Evolutionary conservation across 2,888 invertebrate species (phyloP).

Genomic region (Watsonalla binaria): DNA sequence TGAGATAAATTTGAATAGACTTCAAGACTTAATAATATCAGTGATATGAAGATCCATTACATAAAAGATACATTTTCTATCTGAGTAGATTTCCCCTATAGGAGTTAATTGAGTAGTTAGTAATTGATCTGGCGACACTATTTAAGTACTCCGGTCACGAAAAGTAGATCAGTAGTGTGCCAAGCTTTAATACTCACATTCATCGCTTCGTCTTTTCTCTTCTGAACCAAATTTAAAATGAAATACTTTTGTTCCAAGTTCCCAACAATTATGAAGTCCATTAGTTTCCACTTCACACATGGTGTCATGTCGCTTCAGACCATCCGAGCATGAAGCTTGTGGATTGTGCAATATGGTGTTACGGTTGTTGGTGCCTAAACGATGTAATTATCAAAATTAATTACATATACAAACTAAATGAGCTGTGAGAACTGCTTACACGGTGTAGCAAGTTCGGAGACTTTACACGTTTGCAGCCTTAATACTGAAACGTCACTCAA

Average conservation of each 20-base stretch:
- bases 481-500: no score
- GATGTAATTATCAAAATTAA: conserved; percentile 41
- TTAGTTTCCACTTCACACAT: conserved; percentile 27
- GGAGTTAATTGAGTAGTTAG: no score
- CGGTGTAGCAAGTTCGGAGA: conserved; percentile 22
- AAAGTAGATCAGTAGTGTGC: no score
- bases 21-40: neutral
- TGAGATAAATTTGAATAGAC: no score
- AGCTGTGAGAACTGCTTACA: conserved; percentile 26
- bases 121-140: no score
- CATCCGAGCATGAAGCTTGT: conserved; percentile 40
- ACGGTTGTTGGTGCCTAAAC: conserved; percentile 50
- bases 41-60: neutral
- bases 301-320: conserved; percentile 30
- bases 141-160: no score
- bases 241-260: neutral
- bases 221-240: no score
- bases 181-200: no score
- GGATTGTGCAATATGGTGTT: conserved; percentile 56
- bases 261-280: neutral
- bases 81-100: no score
- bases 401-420: conserved; percentile 27
- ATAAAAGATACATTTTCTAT: no score
- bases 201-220: no score
- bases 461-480: neutral